Percentiles rank a stretch among this genome's conserved stretches.
Conservation (phyloP, 2,113 vertebrate species). For the Heloderma charlesbogerti region DNA sequence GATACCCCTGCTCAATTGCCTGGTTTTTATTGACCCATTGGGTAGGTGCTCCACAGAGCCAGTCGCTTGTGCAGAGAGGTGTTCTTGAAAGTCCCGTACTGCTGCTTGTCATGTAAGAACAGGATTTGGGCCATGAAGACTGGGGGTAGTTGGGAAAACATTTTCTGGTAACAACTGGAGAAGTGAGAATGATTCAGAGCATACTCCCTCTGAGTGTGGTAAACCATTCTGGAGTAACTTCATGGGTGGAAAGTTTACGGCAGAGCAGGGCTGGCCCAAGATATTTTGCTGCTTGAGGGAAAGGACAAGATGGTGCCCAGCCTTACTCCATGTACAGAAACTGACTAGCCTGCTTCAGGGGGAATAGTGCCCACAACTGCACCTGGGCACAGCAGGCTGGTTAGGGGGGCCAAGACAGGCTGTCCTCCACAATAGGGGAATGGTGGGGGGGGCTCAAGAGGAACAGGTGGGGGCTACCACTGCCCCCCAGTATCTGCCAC, state of each 20-base stretch:
- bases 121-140: neutral
- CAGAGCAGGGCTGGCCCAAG: too few species aligned
- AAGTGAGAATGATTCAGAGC: neutral
- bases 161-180: neutral
- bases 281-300: too few species aligned
- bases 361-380: too few species aligned
- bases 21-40: neutral
- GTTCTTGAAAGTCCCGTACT: conserved; percentile 23
- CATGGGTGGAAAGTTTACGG: neutral
- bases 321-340: too few species aligned
- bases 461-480: too few species aligned
- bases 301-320: too few species aligned
- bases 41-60: neutral
- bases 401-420: too few species aligned
- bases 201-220: neutral
- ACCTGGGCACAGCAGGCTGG: too few species aligned
- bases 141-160: neutral
- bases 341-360: too few species aligned
- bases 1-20: neutral
- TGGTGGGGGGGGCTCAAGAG: too few species aligned
- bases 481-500: too few species aligned
- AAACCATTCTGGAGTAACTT: neutral
- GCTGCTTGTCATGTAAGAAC: neutral
- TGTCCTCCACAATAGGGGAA: too few species aligned
- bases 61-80: neutral